phyloP scores from a whole-genome alignment of 2,888 invertebrate genomes.

The Heliconius hortense region DNA sequence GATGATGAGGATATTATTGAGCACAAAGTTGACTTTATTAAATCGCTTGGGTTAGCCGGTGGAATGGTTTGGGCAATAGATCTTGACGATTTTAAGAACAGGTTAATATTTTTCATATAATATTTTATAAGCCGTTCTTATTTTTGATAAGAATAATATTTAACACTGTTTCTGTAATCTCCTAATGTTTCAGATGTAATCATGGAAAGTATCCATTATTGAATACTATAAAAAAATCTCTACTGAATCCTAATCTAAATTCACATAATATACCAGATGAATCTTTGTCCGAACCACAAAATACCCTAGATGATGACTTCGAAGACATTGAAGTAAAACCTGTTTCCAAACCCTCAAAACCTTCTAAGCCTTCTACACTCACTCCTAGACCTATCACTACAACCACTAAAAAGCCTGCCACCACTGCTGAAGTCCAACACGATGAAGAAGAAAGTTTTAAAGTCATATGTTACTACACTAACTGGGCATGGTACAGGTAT shows the following conservation, averaged over 20 bases:
- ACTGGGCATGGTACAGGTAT: conserved; percentile 95
- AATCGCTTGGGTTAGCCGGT: conserved; percentile 89
- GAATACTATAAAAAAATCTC: conserved; percentile 87
- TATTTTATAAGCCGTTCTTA: neutral
- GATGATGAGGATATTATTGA: conserved; percentile 91
- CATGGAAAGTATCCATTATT: conserved; percentile 91
- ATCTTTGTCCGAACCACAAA: conserved; percentile 55
- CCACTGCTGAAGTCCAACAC: conserved; percentile 41
- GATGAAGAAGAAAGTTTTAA: conserved; percentile 82
- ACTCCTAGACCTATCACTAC: conserved; percentile 46
- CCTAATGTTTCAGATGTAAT: conserved; percentile 82
- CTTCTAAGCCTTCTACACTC: neutral
- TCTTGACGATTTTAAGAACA: conserved; percentile 91
- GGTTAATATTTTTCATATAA: conserved; percentile 51
- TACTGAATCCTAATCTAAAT: conserved; percentile 76
- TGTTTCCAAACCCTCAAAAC: conserved; percentile 47
- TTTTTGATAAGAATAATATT: neutral
- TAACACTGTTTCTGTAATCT: neutral
- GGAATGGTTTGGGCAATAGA: conserved; percentile 96
- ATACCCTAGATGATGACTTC: conserved; percentile 64
- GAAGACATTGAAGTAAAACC: conserved; percentile 73
- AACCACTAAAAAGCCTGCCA: conserved; percentile 48
- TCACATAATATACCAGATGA: conserved; percentile 51
- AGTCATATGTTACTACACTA: conserved; percentile 95
- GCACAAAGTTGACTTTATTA: conserved; percentile 89